Evolutionary conservation across 2,113 vertebrate genomes (phyloP), one percentile per base, ranked within the genome.

Genomic region (Clupea harengus): DNA sequence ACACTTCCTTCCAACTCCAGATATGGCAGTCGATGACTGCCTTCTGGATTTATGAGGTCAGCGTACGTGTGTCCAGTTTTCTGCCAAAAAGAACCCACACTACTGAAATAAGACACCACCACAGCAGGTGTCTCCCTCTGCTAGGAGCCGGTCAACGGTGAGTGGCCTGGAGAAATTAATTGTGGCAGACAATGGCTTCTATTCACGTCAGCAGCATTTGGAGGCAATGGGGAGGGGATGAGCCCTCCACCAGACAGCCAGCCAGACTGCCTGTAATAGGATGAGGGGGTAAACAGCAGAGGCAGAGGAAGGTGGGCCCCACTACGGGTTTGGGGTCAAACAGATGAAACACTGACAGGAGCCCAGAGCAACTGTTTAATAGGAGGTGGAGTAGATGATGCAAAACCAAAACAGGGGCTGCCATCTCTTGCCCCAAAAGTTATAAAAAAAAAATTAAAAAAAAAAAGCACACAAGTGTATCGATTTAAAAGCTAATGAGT

Each of bases 91-190:
- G 67, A 13, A 28, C 25, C 25, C 25, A 39, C 25, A 32, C 67
- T 75, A 39, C 7, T 39, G 67, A 75, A 11, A 75, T 32, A 25
- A 15, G 67, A 75, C 67, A 75, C 67, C 67, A 28, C 25, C 22
- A 6, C 60, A 39, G 25, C 25, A 75, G 67, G 67, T 75, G 32
- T 10, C 28, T 32, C 60, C 67, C 6, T 75, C 60, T 6, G n/a
- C 2, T 10, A 75, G 67, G 25, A 75, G 28, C 67, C 25, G 60
- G 60, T 20, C 60, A 64, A 22, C 22, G 6, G 20, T 46, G 90
- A 89, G 86, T 83, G 84, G 22, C 88, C 81, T 47, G 88, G 85
- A 90, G 84, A 90, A 92, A 91, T 90, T 88, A 89, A 92, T 91
- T 89, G 91, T 88, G 84, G 49, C 25, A 82, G n/a, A 91, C 91